phyloP scores from a whole-genome alignment of 2,797 vertebrate genomes.

The Tokudaia tokunoshimensis region DNA sequence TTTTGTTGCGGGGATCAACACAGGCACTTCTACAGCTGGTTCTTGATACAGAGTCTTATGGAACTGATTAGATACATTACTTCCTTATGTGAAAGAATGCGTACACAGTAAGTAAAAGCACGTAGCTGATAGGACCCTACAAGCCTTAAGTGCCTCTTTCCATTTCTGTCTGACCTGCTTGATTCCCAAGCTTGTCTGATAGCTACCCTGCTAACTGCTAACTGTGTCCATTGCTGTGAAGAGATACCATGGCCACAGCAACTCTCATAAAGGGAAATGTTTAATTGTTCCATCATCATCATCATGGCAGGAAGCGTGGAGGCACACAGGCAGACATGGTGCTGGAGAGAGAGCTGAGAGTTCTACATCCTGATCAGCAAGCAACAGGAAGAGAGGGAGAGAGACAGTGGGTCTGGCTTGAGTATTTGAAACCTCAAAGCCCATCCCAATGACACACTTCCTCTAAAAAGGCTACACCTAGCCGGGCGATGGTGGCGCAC shows the following conservation, averaged over 20 bases:
- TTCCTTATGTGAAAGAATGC: slow-evolving; percentile 5
- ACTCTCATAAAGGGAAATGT: not conserved
- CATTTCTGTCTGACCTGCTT: not conserved
- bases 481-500: no score
- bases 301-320: not conserved
- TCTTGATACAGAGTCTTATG: not conserved
- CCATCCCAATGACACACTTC: not conserved
- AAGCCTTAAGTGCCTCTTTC: not conserved
- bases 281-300: not conserved
- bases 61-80: not conserved
- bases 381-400: not conserved
- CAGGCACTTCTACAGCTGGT: not conserved
- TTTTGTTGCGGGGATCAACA: not conserved
- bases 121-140: not conserved
- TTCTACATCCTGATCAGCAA: not conserved
- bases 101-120: not conserved
- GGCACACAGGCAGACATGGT: not conserved
- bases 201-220: not conserved
- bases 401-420: not conserved
- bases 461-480: not conserved
- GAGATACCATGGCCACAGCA: not conserved
- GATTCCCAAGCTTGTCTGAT: slow-evolving; percentile 29
- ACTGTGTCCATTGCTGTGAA: not conserved
- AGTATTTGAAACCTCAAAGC: not conserved
- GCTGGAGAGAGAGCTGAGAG: not conserved